Evolutionary conservation across 2,888 invertebrate genomes (phyloP).

Genomic region (Drosophila pseudotalamancana): DNA sequence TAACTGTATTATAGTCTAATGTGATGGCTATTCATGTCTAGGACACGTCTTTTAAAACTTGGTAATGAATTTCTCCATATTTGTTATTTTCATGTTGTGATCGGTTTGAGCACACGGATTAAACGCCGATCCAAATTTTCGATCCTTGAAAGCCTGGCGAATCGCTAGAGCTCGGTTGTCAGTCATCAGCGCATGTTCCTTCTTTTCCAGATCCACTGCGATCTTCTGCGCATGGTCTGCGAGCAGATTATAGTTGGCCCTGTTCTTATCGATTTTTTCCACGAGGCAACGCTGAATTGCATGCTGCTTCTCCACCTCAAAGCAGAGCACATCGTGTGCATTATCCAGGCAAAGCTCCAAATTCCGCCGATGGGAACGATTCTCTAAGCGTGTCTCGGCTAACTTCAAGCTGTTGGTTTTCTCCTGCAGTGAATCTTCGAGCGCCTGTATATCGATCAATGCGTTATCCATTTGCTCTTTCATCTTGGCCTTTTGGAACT

Average conservation of each 20-base stretch:
- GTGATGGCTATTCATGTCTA: background rate
- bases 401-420: slow-evolving; percentile 92
- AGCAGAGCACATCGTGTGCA: slow-evolving; percentile 89
- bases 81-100: slow-evolving; percentile 16
- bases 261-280: slow-evolving; percentile 89
- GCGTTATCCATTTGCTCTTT: slow-evolving; percentile 93
- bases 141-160: slow-evolving; percentile 4
- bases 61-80: background rate
- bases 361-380: slow-evolving; percentile 91
- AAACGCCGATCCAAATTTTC: background rate
- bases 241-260: slow-evolving; percentile 89
- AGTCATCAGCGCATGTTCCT: slow-evolving; percentile 90
- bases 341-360: slow-evolving; percentile 91
- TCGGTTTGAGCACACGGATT: slow-evolving; percentile 36
- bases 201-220: slow-evolving; percentile 89
- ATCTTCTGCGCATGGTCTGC: slow-evolving; percentile 89
- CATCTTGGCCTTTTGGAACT: slow-evolving; percentile 92
- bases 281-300: slow-evolving; percentile 88
- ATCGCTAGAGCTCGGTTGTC: slow-evolving; percentile 88
- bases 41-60: background rate
- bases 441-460: slow-evolving; percentile 89
- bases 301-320: slow-evolving; percentile 89
- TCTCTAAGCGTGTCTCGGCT: slow-evolving; percentile 94
- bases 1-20: background rate
- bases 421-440: slow-evolving; percentile 90